Evolutionary conservation across 2,797 vertebrate species (phyloP).

Genomic region (Muraenolepis orangiensis): DNA sequence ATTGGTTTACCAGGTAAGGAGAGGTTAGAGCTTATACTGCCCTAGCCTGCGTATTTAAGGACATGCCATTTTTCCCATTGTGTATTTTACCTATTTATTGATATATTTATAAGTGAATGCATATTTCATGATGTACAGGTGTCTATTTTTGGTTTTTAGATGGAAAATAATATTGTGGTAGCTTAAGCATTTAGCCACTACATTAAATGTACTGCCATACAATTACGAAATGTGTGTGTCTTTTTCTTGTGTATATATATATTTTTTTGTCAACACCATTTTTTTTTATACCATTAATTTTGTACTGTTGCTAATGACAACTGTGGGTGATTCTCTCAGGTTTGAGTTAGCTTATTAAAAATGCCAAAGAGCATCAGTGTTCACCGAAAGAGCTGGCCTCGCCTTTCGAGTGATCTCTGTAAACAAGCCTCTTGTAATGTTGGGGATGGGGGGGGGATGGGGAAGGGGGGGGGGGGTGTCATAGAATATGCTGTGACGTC

Average conservation of each 20-base stretch:
- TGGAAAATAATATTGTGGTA: not conserved
- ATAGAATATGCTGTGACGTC: conserved; percentile 4
- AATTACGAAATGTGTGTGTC: too few relatives aligned
- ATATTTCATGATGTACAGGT: not conserved
- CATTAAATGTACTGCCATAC: not conserved
- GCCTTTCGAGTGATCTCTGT: not conserved
- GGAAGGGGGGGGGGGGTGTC: conserved; percentile 11
- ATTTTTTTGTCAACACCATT: too few relatives aligned
- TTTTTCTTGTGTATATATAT: too few relatives aligned
- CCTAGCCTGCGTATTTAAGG: too few relatives aligned
- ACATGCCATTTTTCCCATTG: too few relatives aligned
- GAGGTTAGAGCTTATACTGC: too few relatives aligned
- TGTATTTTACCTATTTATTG: too few relatives aligned
- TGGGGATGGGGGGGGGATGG: not conserved
- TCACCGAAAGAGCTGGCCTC: not conserved
- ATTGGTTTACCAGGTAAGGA: too few relatives aligned
- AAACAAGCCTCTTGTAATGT: conserved; percentile 7
- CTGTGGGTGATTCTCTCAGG: not conserved
- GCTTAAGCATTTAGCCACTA: not conserved
- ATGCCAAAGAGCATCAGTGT: not conserved
- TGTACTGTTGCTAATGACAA: not conserved
- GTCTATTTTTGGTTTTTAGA: not conserved
- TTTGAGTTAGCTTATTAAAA: not conserved
- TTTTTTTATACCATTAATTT: not conserved
- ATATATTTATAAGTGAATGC: too few relatives aligned